Base-by-base conservation (phyloP, 1,140 invertebrate species). In the Brachionus rubens region DNA sequence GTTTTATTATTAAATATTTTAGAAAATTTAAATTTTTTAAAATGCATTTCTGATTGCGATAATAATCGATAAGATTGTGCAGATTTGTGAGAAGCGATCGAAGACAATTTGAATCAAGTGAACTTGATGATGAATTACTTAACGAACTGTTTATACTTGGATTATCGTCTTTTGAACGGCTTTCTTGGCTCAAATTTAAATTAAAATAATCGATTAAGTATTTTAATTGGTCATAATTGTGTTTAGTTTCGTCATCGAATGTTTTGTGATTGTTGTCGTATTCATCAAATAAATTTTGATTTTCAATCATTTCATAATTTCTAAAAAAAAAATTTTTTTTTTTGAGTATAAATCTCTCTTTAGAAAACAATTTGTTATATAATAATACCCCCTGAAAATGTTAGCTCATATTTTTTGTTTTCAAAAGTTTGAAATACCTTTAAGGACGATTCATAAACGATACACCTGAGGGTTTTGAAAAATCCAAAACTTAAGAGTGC, bases 51-150 rank as follows among this genome's bases (percentile, higher is more conserved):
- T 40, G 28, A 59, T 59, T 43, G 41, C 26, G 41, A 19, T 41
- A 65, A 21, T 65, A 65, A 9, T 65, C 59, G n/a, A 65, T 43
- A 24, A 65, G 24, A 65, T 46, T 12, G 59, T 41, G 41, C 24
- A 65, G 19, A 65, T 65, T 59, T 10, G 10, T 36, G n/a, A 59
- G 16, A 14, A 59, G 30, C 33, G 26, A 7, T 33, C 30, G 10
- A 16, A 59, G 19, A 59, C 54, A 59, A 7, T 26, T 46, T 65
- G 59, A 21, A 65, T 65, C 40, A 21, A 65, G 59, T 12, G 59
- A n/a, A n/a, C n/a, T n/a, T n/a, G n/a, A n/a, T n/a, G n/a, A 36
- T 9, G 33, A 65, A 43, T 65, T 65, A 14, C 21, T 21, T 9
- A 19, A 43, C 40, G 59, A 65, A 41, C 59, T 65, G 5, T 65